A percentile compares a stretch with the other conserved stretches of the same genome.
Conservation (phyloP, 2,113 vertebrate species). For the Phrynocephalus versicolor region DNA sequence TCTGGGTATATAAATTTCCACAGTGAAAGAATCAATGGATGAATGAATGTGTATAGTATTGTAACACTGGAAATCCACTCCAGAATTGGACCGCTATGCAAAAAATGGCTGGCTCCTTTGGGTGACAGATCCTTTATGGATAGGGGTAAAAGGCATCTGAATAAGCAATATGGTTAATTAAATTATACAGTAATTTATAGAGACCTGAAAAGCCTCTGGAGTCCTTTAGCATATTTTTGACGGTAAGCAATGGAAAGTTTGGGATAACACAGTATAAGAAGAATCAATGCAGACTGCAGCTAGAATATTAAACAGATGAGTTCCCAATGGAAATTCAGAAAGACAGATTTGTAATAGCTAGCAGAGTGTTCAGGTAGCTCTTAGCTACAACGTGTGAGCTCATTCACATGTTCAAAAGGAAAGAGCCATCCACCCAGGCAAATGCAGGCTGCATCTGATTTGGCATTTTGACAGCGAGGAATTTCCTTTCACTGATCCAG, state of each 20-base stretch:
- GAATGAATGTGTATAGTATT: no score
- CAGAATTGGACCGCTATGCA: not conserved
- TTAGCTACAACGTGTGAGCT: not conserved
- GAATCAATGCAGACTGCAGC: slow-evolving; percentile 15
- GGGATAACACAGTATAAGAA: not conserved
- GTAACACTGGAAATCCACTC: not conserved
- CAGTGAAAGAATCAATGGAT: no score
- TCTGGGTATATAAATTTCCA: no score
- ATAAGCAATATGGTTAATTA: not conserved
- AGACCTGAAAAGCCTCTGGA: not conserved
- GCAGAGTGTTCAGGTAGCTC: not conserved
- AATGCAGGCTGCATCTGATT: not conserved
- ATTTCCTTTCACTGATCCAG: slow-evolving; percentile 4
- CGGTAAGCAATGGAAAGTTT: not conserved
- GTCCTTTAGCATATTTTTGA: not conserved
- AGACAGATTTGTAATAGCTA: slow-evolving; percentile 8
- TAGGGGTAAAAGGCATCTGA: not conserved
- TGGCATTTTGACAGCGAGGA: not conserved
- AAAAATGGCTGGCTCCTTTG: not conserved
- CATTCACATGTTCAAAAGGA: not conserved
- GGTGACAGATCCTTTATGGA: not conserved
- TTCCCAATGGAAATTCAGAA: slow-evolving; percentile 28
- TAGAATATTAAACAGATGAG: slow-evolving; percentile 32
- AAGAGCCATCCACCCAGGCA: not conserved
- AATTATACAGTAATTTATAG: not conserved